Evolutionary conservation across 1,140 invertebrate genomes (phyloP), one percentile per base, ranked within the genome.

Genomic region (Drosophila jambulina): DNA sequence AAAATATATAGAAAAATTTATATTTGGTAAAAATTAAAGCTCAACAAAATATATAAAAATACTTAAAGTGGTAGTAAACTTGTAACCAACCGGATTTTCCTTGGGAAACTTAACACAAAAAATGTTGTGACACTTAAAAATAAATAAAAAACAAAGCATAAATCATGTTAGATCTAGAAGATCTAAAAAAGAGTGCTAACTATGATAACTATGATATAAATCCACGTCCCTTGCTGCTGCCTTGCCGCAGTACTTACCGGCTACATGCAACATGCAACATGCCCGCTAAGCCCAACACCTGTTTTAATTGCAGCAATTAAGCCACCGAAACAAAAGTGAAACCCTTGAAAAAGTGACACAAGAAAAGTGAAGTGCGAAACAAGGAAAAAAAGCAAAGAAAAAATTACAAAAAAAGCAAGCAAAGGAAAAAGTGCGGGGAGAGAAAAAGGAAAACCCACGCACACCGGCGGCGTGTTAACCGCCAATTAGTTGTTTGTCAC

Each of bases 241-340:
- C 36, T 25, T 19, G 63, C 10, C 13, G 51, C 29, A 67, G 42
- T 17, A 19, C 21, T 54, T 54, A 17, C 17, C 34, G 15, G 48
- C 32, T 7, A 45, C 67, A 40, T 32, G 61, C 67, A 67, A 67
- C 54, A 57, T 63, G 74, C 63, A 46, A 75, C 23, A 65, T 60
- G 49, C 63, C 63, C 46, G 45, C 48, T 46, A 32, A 56, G 23
- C 42, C 65, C 36, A 62, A 75, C 60, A 60, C 77, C 46, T 70
- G 43, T 76, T 80, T 83, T 83, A 90, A 88, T 88, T 88, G 81
- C 84, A 88, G 84, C 82, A 75, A 88, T 88, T 84, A 90, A 72
- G 64, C 32, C 36, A 51, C 67, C 62, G 38, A 70, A 54, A 46
- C 53, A 58, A 80, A 88, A 87, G 84, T 83, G 84, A 87, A 88